phyloP scores from a whole-genome alignment of 2,797 vertebrate genomes.

The Morus bassanus region DNA sequence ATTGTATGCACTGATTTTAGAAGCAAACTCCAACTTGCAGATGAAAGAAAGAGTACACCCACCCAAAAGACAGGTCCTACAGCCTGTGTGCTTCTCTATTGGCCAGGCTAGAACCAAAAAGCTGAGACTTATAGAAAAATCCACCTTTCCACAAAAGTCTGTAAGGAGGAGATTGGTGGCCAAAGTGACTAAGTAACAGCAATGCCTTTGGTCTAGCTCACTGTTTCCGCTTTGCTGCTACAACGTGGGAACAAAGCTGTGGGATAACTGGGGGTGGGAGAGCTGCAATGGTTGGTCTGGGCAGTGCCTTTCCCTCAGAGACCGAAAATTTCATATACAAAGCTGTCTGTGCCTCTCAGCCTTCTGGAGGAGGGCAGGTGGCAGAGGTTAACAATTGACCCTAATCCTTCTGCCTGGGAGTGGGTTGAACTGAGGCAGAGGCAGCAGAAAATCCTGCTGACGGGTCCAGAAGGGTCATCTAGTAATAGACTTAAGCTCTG shows the following conservation, averaged over 20 bases:
- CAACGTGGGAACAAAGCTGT: constrained; percentile 49
- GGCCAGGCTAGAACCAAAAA: not conserved
- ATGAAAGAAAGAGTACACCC: not conserved
- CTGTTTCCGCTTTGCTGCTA: not conserved
- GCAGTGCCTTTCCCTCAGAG: constrained; percentile 29
- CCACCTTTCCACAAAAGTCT: constrained; percentile 22
- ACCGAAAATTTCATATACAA: not conserved
- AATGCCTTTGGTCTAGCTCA: constrained; percentile 29
- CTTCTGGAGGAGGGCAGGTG: not conserved
- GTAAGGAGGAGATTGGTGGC: constrained; percentile 1
- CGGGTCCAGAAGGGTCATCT: not conserved
- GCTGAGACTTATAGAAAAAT: constrained; percentile 18
- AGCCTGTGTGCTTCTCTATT: not conserved
- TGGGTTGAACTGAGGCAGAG: not conserved
- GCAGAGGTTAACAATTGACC: not conserved
- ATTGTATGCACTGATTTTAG: not conserved
- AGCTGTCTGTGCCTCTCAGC: not conserved
- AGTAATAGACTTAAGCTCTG: not conserved
- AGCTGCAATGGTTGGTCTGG: not conserved
- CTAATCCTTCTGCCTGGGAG: not conserved
- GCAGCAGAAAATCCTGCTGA: not conserved
- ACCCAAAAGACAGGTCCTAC: not conserved
- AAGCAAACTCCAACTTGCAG: not conserved
- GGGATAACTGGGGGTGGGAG: constrained; percentile 66
- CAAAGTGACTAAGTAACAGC: not conserved